phyloP scores from a whole-genome alignment of 2,797 vertebrate species.

The Poecilia picta region DNA sequence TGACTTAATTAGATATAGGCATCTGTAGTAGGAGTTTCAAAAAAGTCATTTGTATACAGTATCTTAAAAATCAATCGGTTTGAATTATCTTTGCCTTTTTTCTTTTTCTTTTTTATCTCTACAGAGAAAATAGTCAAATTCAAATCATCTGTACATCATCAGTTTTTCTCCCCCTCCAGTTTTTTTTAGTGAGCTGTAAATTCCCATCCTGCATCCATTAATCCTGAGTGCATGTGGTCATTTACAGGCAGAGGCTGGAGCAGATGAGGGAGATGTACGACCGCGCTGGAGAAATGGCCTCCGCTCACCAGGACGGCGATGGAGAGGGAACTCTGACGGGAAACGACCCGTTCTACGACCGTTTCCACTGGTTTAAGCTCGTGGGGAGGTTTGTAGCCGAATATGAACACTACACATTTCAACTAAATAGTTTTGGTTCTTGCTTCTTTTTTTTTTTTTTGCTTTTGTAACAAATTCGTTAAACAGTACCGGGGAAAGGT shows the following conservation, averaged over 20 bases:
- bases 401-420: neutral
- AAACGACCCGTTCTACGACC: conserved; percentile 97
- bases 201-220: conserved; percentile 26
- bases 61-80: neutral
- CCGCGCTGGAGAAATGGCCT: conserved; percentile 94
- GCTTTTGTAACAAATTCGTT: neutral
- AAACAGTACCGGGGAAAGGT: neutral
- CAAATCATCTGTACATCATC: neutral
- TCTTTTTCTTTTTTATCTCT: neutral
- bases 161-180: conserved; percentile 5
- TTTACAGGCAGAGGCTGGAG: conserved; percentile 89
- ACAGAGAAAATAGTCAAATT: neutral
- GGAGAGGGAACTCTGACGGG: conserved; percentile 87
- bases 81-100: neutral
- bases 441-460: neutral
- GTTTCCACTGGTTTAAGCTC: conserved; percentile 99
- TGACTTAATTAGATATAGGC: neutral
- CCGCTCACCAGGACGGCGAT: conserved; percentile 84
- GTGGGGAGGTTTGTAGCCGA: conserved; percentile 90
- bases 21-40: neutral
- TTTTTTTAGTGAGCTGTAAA: conserved; percentile 2
- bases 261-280: conserved; percentile 99
- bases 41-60: neutral
- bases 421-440: neutral
- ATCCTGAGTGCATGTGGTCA: conserved; percentile 28